phyloP scores from a whole-genome alignment of 2,888 invertebrate species.

The Cosmia trapezina region DNA sequence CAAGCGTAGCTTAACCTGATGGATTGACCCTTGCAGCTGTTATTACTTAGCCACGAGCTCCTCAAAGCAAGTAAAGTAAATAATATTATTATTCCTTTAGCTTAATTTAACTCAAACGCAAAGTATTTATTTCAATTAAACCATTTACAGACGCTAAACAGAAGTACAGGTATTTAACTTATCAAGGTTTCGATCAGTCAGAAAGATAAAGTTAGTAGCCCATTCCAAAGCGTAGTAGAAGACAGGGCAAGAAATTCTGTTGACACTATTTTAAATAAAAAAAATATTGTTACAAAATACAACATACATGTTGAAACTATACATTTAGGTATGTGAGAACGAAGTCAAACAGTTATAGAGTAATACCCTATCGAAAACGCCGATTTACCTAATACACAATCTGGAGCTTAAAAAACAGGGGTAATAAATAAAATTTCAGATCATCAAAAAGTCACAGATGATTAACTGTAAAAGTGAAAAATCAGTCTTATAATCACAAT shows the following conservation, averaged over 20 bases:
- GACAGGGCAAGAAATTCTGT: too few relatives aligned
- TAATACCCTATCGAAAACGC: not conserved
- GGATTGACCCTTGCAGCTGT: too few relatives aligned
- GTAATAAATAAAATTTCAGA: not conserved
- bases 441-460: too few relatives aligned
- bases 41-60: too few relatives aligned
- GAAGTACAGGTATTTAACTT: not conserved
- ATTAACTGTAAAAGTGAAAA: not conserved
- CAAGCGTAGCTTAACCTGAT: too few relatives aligned
- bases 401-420: not conserved
- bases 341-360: not conserved
- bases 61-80: not conserved
- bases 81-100: too few relatives aligned
- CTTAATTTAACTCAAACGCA: not conserved
- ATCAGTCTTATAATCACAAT: not conserved
- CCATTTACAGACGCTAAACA: not conserved
- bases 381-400: not conserved
- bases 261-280: not conserved
- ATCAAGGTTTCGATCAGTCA: not conserved
- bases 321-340: not conserved
- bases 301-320: too few relatives aligned
- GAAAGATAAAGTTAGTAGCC: not conserved
- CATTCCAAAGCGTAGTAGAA: not conserved
- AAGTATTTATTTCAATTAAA: not conserved
- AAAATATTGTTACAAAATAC: not conserved